phyloP scores from a whole-genome alignment of 2,888 invertebrate species.

The Polymixis flavicincta region DNA sequence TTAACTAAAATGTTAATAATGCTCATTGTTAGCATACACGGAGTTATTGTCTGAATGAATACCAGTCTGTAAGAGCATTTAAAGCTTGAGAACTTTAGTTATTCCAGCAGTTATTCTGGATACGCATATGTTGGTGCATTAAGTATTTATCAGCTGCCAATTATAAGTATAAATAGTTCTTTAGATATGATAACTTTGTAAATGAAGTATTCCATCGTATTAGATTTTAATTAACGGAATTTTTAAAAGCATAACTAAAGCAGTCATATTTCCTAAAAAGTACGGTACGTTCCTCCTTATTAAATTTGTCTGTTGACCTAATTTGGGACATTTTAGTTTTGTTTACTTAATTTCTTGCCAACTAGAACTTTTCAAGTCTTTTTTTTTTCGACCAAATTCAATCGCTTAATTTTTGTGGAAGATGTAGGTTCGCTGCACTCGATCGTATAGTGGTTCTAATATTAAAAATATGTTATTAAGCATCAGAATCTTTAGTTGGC shows the following conservation, averaged over 20 bases:
- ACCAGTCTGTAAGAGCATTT: constrained; percentile 49
- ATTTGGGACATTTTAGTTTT: no score
- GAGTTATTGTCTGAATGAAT: constrained; percentile 62
- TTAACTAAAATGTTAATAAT: constrained; percentile 66
- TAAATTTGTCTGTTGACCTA: neutral
- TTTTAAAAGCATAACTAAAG: neutral
- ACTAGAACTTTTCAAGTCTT: neutral
- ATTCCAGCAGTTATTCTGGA: constrained; percentile 56
- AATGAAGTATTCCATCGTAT: neutral
- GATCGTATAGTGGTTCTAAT: neutral
- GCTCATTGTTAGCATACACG: constrained; percentile 63
- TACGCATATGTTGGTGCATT: constrained; percentile 28
- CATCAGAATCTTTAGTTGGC: neutral
- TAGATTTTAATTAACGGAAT: neutral
- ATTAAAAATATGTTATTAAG: neutral
- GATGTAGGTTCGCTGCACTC: neutral
- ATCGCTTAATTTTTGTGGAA: neutral
- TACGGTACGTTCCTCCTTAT: neutral
- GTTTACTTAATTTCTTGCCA: neutral
- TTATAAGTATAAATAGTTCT: constrained; percentile 2
- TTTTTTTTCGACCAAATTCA: neutral
- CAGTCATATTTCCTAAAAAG: neutral
- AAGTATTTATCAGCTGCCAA: constrained; percentile 18
- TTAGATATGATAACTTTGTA: neutral
- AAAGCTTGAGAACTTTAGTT: constrained; percentile 61